A percentile compares a stretch with the other conserved stretches of the same genome.
Evolutionary conservation across 1,140 invertebrate species (phyloP).

Genomic region (Antheraea mylitta): DNA sequence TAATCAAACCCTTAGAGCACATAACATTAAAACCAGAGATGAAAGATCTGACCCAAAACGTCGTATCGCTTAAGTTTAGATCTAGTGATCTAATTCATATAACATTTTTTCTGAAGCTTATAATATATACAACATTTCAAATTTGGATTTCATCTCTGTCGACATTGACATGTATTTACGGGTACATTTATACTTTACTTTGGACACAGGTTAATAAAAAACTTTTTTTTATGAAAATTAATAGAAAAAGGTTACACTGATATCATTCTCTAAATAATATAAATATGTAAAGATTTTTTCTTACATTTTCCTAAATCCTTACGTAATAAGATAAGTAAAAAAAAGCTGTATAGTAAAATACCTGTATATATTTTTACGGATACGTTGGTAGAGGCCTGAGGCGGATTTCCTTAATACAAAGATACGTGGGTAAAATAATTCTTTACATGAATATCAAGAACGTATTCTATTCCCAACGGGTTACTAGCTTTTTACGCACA

Average conservation of each 20-base stretch:
- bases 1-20: no score
- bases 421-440: constrained; percentile 3
- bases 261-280: no score
- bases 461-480: neutral
- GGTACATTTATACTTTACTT: neutral
- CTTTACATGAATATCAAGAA: neutral
- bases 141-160: neutral
- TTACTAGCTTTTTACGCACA: neutral
- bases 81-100: no score
- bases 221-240: no score
- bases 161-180: neutral
- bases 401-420: neutral
- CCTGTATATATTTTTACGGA: neutral
- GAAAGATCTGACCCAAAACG: no score
- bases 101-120: neutral
- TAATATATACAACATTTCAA: neutral
- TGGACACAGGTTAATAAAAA: no score
- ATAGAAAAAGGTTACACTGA: no score
- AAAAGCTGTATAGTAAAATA: neutral
- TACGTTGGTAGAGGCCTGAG: neutral
- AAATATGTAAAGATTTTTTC: no score
- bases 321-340: neutral
- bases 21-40: no score
- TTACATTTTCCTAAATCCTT: neutral
- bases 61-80: no score